Conservation (phyloP, 2,888 invertebrate genomes). For the Calameuta idolon region DNA sequence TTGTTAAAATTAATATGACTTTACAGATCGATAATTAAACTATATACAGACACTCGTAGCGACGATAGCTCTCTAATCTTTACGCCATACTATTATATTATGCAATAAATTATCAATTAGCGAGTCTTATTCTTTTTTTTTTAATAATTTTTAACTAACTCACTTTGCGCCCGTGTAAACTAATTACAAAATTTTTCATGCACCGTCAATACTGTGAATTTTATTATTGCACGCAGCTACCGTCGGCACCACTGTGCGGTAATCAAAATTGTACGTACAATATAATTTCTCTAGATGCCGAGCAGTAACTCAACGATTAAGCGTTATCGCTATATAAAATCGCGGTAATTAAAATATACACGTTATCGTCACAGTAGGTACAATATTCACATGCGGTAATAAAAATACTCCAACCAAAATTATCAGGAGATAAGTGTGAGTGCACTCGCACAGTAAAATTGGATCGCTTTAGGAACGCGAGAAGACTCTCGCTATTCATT, state of each 20-base stretch:
- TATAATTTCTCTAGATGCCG: background rate
- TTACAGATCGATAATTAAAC: background rate
- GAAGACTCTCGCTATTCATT: background rate
- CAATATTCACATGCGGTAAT: background rate
- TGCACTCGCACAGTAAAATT: background rate
- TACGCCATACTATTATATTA: background rate
- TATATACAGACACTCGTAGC: background rate
- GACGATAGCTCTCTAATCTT: background rate
- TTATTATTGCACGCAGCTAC: background rate
- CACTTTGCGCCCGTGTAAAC: background rate
- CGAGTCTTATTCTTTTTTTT: background rate
- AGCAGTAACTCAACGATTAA: background rate
- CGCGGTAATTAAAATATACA: background rate
- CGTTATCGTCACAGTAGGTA: background rate
- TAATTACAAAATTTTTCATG: background rate
- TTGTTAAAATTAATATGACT: background rate
- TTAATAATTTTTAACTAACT: background rate
- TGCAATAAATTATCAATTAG: background rate
- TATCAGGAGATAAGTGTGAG: background rate
- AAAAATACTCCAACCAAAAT: background rate
- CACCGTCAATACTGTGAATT: background rate
- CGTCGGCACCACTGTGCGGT: background rate
- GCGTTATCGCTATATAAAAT: background rate
- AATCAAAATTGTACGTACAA: background rate
- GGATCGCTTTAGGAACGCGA: background rate